Conservation (phyloP, 1,140 invertebrate species). For the Aplysia californica region DNA sequence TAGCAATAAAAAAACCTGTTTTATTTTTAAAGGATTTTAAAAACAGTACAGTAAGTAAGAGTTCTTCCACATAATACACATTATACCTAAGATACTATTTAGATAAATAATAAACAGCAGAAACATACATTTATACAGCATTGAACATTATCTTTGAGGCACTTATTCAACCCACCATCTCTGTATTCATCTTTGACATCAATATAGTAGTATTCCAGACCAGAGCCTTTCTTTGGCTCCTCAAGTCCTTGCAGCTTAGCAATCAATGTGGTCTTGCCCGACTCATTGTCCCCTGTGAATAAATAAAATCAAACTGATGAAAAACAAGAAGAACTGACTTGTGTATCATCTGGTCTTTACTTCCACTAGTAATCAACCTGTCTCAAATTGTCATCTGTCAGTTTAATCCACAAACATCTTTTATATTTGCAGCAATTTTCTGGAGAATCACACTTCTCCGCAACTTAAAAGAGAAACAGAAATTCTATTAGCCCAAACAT, state of each 20-base stretch:
- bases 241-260: constrained; percentile 85
- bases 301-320: constrained; percentile 31
- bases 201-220: constrained; percentile 98
- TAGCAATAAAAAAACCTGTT: too few species aligned
- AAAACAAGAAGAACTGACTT: not conserved
- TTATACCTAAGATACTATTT: too few species aligned
- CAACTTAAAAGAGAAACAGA: not conserved
- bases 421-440: not conserved
- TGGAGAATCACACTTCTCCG: not conserved
- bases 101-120: too few species aligned
- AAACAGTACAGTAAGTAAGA: too few species aligned
- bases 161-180: constrained; percentile 82
- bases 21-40: too few species aligned
- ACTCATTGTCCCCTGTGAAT: constrained; percentile 70
- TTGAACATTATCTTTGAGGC: too few species aligned
- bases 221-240: constrained; percentile 96
- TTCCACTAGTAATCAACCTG: not conserved
- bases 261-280: constrained; percentile 96
- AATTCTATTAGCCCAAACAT: not conserved
- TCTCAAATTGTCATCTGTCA: not conserved
- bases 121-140: too few species aligned
- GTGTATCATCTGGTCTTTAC: not conserved
- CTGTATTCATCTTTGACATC: constrained; percentile 98
- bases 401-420: not conserved
- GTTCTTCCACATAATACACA: too few species aligned